Evolutionary conservation across 1,140 invertebrate genomes (phyloP).

Genomic region (Manduca sexta): DNA sequence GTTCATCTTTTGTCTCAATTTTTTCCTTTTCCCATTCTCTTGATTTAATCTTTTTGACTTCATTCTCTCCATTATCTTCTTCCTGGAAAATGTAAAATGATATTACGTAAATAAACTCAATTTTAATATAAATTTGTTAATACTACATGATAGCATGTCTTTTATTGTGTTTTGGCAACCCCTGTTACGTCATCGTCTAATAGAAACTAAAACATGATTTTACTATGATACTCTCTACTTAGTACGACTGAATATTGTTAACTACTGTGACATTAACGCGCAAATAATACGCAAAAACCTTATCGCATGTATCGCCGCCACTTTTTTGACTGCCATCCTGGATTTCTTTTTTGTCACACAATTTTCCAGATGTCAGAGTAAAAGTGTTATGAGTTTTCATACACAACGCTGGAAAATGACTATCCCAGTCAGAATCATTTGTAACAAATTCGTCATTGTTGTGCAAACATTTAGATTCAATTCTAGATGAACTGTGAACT

Average conservation of each 20-base stretch:
- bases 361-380: conserved; percentile 48
- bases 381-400: conserved; percentile 60
- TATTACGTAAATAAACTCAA: background rate
- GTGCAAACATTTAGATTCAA: conserved; percentile 31
- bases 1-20: conserved; percentile 63
- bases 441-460: conserved; percentile 55
- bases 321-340: conserved; percentile 47
- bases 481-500: conserved; percentile 22
- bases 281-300: conserved; percentile 32
- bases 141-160: too few species aligned
- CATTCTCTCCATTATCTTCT: conserved; percentile 56
- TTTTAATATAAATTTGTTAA: too few species aligned
- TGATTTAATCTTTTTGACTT: conserved; percentile 68
- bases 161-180: too few species aligned
- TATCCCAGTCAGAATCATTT: conserved; percentile 60
- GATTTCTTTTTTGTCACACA: conserved; percentile 39
- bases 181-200: too few species aligned
- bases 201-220: too few species aligned
- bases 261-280: background rate
- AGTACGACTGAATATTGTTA: background rate
- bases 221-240: too few species aligned
- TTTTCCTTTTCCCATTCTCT: conserved; percentile 69
- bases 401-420: conserved; percentile 54
- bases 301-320: conserved; percentile 50
- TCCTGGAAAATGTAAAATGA: conserved; percentile 40